Base-by-base conservation (phyloP, 1,140 invertebrate genomes). In the Drosophila mojavensis region DNA sequence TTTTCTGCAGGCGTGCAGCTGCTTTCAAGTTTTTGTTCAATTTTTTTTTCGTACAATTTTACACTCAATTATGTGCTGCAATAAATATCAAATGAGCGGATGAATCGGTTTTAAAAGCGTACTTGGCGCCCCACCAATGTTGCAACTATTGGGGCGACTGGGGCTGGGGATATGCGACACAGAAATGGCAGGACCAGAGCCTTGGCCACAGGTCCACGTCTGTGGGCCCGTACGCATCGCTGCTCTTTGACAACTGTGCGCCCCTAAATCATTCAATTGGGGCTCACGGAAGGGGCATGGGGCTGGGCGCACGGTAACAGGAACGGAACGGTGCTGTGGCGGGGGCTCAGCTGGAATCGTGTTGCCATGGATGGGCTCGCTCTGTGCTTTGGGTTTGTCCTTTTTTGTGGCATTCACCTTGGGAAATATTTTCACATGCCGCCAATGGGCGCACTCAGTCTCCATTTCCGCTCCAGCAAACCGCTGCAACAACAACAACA, bases 171-270 rank as follows among this genome's bases (percentile, higher is more conserved):
- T 30, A 7, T 11, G n/a, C 13, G 43, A 53, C 43, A 15, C 51
- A 48, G 62, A 51, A 51, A 26, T 70, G 47, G 50, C 71, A 69
- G 66, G 60, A 64, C 76, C 41, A 68, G 47, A 69, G 65, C 65
- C 26, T 45, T 41, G 64, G 28, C 47, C 56, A 62, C 68, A 64
- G 20, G 53, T 62, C 55, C 60, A 58, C 20, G 45, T 54, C 59
- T 62, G 66, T 41, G 24, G 66, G 61, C 39, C 69, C 80, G 48
- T 72, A 90, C 85, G 85, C 85, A 90, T 90, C 85, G 81, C 78
- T 90, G 85, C 85, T 90, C 85, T 90, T 90, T 90, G 85, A 90
- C 85, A 85, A 90, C 81, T 90, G 81, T 90, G 75, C 76, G 77
- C 61, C 62, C 72, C 76, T 90, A 90, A 90, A 90, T 90, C 85